Evolutionary conservation across 1,140 invertebrate species (phyloP).

Genomic region (Brachionus angularis): DNA sequence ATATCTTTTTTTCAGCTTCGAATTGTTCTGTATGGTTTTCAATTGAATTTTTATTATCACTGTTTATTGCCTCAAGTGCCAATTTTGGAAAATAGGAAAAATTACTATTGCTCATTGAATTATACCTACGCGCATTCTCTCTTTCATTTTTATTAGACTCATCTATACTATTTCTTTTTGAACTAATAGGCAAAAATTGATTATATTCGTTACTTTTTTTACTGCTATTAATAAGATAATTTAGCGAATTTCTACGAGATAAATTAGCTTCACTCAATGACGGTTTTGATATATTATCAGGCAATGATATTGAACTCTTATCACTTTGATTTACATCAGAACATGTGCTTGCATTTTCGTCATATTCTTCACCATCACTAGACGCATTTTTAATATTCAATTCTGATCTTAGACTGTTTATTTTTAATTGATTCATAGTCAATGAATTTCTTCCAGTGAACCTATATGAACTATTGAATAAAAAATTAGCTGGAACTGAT

Average conservation of each 20-base stretch:
- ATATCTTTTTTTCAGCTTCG: conserved; percentile 2
- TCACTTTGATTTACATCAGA: conserved; percentile 4
- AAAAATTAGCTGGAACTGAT: conserved; percentile 12
- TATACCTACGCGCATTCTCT: not conserved
- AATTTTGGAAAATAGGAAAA: conserved; percentile 37
- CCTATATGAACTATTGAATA: conserved; percentile 14
- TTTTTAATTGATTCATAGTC: conserved; percentile 8
- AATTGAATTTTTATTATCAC: too few species aligned
- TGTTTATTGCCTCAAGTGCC: too few species aligned
- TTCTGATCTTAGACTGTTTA: not conserved
- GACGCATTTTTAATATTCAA: not conserved
- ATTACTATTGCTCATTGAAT: not conserved
- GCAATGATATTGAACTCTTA: conserved; percentile 7
- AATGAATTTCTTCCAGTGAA: not conserved
- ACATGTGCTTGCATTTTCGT: not conserved
- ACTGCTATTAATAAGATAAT: too few species aligned
- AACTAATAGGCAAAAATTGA: not conserved
- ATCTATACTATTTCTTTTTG: not conserved
- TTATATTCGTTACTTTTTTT: not conserved
- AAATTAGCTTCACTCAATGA: conserved; percentile 1
- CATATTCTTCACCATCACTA: conserved; percentile 22
- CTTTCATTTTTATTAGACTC: not conserved
- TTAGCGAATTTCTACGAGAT: not conserved
- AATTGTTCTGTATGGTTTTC: not conserved
- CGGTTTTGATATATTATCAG: too few species aligned